These are phyloP conservation scores for Tokudaia tokunoshimensis DNA, from an alignment of 2,797 vertebrate species.

Conservation along the genomic window DNA sequence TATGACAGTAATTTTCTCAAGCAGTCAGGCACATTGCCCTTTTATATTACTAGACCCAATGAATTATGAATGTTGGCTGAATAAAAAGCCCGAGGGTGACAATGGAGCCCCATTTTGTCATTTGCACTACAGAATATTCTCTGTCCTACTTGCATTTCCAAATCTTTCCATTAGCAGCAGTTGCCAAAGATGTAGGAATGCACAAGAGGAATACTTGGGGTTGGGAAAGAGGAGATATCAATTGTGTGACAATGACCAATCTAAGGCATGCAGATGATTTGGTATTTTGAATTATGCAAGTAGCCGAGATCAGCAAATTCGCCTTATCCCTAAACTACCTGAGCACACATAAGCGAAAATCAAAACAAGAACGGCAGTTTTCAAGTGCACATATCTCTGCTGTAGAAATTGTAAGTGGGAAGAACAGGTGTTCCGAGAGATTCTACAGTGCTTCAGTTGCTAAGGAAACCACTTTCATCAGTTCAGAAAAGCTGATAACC, in stretches of 20 bases:
- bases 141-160: constrained; percentile 69
- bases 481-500: constrained; percentile 79
- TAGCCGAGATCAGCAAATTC: constrained; percentile 54
- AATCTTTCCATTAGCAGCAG: constrained; percentile 67
- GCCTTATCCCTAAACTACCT: constrained; percentile 35
- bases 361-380: constrained; percentile 78
- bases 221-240: constrained; percentile 53
- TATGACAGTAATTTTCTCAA: constrained; percentile 85
- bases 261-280: constrained; percentile 34
- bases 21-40: constrained; percentile 78
- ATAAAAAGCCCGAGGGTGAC: constrained; percentile 84
- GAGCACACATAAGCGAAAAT: constrained; percentile 60
- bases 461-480: constrained; percentile 87
- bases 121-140: constrained; percentile 78
- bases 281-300: not conserved
- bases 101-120: constrained; percentile 76
- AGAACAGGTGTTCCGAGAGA: constrained; percentile 84
- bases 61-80: constrained; percentile 87
- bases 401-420: constrained; percentile 81
- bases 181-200: constrained; percentile 71
- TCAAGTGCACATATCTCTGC: constrained; percentile 65
- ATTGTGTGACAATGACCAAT: constrained; percentile 63
- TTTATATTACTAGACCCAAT: constrained; percentile 82
- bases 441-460: constrained; percentile 85
- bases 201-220: not conserved